Base-by-base conservation (phyloP, 2,113 vertebrate genomes). In the Trematomus loennbergii region DNA sequence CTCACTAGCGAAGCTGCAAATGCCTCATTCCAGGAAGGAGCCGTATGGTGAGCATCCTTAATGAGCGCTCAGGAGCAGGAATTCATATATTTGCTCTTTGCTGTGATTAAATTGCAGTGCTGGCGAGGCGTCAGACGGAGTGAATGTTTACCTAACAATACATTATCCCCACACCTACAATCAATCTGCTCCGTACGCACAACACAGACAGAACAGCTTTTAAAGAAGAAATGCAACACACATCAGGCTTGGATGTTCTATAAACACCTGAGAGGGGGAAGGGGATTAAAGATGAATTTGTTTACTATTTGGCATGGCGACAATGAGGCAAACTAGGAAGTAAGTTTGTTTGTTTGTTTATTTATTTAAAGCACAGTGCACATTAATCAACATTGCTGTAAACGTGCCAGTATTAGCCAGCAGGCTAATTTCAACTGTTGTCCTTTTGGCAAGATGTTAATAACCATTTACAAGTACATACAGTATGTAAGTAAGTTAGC, bases 51-150 rank as follows among this genome's bases (percentile, higher is more conserved):
- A 81, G 90, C 84, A 88, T 90, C 74, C 68, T 64, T 92, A 92
- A 93, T 87, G 89, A 88, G 85, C 63, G 50, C 46, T 84, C 79
- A 75, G 77, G 68, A 84, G 81, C 77, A 80, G 60, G 76, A 80
- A 90, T 88, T 91, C 84, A 89, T 85, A 83, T 81, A 81, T 93
- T 93, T 89, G 77, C 89, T 81, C 36, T 61, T 67, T 18, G 46
- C 64, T 79, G 75, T 85, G 88, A 91, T 91, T 91, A 90, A 88
- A 90, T 67, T 82, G 81, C 78, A 58, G 80, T 36, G 64, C 57
- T 82, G 60, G 82, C 48, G 48, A 74, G 52, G 78, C 45, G 84
- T 88, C 83, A 85, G 55, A 81, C 61, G 15, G 65, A 87, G 75
- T n/a, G 53, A 58, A 65, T 89, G 82, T 92, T 90, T 92, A 88